Evolutionary conservation across 2,888 invertebrate species (phyloP).

Genomic region (Eupithecia inturbata): DNA sequence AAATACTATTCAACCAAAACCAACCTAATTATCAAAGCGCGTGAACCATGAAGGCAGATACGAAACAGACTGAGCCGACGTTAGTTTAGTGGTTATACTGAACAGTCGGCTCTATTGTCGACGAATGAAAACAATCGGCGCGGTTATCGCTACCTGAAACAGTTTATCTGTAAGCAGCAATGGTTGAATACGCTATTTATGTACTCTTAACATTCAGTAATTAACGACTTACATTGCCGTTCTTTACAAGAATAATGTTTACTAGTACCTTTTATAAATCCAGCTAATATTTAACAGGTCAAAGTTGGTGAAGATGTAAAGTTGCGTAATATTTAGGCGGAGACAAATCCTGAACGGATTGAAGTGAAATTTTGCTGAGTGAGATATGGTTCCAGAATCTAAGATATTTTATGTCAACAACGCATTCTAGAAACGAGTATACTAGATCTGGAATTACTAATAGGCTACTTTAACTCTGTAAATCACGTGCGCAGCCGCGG

Average conservation of each 20-base stretch:
- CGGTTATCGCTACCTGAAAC: slow-evolving; percentile 28
- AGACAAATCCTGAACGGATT: not conserved
- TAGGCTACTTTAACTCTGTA: too few relatives aligned
- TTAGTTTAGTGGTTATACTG: slow-evolving; percentile 28
- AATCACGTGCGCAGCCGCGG: too few relatives aligned
- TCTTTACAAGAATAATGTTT: not conserved
- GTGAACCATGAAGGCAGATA: slow-evolving; percentile 5
- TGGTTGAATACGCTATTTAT: slow-evolving; percentile 16
- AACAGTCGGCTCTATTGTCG: slow-evolving; percentile 22
- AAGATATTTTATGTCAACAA: too few relatives aligned
- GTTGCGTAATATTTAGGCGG: not conserved
- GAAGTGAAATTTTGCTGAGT: not conserved
- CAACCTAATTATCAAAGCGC: slow-evolving; percentile 13
- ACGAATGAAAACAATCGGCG: slow-evolving; percentile 23
- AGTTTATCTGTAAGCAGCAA: slow-evolving; percentile 29
- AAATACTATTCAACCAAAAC: not conserved
- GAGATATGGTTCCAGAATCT: too few relatives aligned
- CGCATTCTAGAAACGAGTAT: too few relatives aligned
- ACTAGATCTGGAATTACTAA: too few relatives aligned
- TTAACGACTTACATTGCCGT: not conserved
- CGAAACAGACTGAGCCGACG: slow-evolving; percentile 10
- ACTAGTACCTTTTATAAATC: not conserved
- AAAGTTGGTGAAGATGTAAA: not conserved
- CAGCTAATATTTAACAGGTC: not conserved
- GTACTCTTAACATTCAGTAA: not conserved